phyloP scores from a whole-genome alignment of 2,888 invertebrate species.

The Oxytorus armatus region DNA sequence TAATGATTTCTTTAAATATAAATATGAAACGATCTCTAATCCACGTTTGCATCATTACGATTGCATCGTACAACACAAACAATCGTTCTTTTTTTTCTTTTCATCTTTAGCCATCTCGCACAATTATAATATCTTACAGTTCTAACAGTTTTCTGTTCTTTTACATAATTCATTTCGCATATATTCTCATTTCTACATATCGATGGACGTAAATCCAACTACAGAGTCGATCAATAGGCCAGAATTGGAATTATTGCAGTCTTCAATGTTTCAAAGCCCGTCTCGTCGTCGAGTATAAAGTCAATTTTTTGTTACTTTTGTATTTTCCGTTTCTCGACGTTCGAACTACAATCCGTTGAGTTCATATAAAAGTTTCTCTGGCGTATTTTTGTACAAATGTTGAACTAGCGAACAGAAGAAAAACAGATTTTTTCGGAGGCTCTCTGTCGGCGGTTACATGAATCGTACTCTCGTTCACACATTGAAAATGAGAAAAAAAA shows the following conservation, averaged over 20 bases:
- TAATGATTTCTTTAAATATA: conserved; percentile 64
- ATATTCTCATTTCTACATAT: conserved; percentile 35
- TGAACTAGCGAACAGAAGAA: conserved; percentile 33
- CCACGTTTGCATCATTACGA: conserved; percentile 27
- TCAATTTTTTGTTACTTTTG: background rate
- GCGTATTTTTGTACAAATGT: conserved; percentile 58
- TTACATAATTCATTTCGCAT: conserved; percentile 22
- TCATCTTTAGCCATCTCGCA: conserved; percentile 20
- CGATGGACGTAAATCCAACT: conserved; percentile 52
- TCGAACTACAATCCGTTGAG: conserved; percentile 39
- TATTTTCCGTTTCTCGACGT: conserved; percentile 7
- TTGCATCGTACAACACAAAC: conserved; percentile 21
- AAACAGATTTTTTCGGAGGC: conserved; percentile 23
- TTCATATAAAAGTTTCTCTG: conserved; percentile 62
- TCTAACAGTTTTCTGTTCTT: conserved; percentile 47
- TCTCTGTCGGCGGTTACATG: conserved; percentile 44
- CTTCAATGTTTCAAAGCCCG: conserved; percentile 77
- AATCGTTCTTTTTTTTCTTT: background rate
- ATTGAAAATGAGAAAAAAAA: conserved; percentile 20
- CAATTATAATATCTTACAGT: conserved; percentile 36
- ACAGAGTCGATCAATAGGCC: conserved; percentile 76
- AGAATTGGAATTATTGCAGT: conserved; percentile 82
- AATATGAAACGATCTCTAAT: conserved; percentile 61
- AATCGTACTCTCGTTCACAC: conserved; percentile 27
- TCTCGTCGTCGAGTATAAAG: conserved; percentile 25